Base-by-base conservation (phyloP, 2,797 vertebrate species). In the Leptodactylus fallax region DNA sequence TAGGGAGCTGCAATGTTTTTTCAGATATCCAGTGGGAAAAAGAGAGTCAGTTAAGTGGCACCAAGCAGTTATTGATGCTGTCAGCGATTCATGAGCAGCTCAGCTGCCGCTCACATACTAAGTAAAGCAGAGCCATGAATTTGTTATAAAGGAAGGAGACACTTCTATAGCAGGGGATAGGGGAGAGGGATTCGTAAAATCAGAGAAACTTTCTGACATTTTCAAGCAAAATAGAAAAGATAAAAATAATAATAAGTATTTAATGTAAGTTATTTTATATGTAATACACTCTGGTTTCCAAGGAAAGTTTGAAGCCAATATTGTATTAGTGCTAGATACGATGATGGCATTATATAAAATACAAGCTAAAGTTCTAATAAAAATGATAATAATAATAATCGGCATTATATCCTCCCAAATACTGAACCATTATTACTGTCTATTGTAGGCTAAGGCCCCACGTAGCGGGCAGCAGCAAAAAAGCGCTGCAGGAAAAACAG, bases 31-130 rank as follows among this genome's bases (percentile, higher is more conserved):
- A 72, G 65, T 81, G 79, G 77, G 63, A 69, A 69, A 86, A 71
- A 72, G 72, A 58, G 76, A 69, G 36, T 13, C 51, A 80, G 61
- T 72, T 79, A 86, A 86, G 61, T 86, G 85, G 77, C 76, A 80
- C 76, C 77, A 80, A 86, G 53, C 85, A 49, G 63, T 80, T 69
- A 86, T 55, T 80, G 51, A 86, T 86, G 51, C 85, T 79, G 85
- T 86, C 85, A 86, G 85, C 53, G 53, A 67, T 86, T 79, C 27
- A 71, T 69, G 49, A 77, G 45, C 74, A 85, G 16, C 61, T 45
- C 10, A 67, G 78, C 77, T 80, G 78, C 63, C 56, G 60, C 25
- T 72, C 65, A 58, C 58, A 63, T 63, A 65, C 58, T 72, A 69
- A 82, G 80, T 12, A 67, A 65, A 67, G 61, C 61, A 25, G 21